Evolutionary conservation across 1,140 invertebrate genomes (phyloP), one percentile per base, ranked within the genome.

Genomic region (Stegodyphus dumicola): DNA sequence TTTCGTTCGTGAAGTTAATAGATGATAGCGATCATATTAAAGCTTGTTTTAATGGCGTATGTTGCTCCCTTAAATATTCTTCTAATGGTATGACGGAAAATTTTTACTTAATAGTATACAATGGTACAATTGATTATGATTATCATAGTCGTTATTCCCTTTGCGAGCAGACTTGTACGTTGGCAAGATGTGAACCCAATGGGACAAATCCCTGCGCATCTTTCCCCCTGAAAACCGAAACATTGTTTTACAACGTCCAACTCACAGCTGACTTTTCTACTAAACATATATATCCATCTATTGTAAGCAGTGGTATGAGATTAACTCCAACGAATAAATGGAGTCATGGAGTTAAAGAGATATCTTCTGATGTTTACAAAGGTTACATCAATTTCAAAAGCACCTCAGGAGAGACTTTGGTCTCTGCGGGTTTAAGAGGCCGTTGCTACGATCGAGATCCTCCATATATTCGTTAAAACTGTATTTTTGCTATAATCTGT

Each of bases 21-120:
- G 18, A 73, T 7, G 7, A 54, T 4, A 18, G 54, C 5, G 78
- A 54, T 7, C 33, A 18, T 5, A 9, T 87, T 13, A 49, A 70
- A 60, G 73, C 18, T 11, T 88, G 87, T 67, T 18, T 75, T 53
- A 79, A 80, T 65, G 87, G 87, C 3, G 53, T 88, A 13, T 87
- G 87, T 70, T 88, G 87, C 53, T 53, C 13, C 11, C 7, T 88
- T 2, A 51, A 74, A 5, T 87, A 87, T n/a, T 18, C 49, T 10
- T n/a, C 76, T 1, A 56, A 78, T 51, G 48, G 17, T 17, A 51
- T 73, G 17, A 53, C 17, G 3, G 76, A 86, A 7, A 17, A 52
- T 15, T 86, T 60, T 66, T 86, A 86, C 67, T 33, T 86, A 15
- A 54, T 66, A 10, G 67, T 78, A 7, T 86, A 11, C 76, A 86